Percentiles rank a stretch among this genome's conserved stretches.
phyloP scores from a whole-genome alignment of 1,140 invertebrate genomes.

The Intoshia linei region DNA sequence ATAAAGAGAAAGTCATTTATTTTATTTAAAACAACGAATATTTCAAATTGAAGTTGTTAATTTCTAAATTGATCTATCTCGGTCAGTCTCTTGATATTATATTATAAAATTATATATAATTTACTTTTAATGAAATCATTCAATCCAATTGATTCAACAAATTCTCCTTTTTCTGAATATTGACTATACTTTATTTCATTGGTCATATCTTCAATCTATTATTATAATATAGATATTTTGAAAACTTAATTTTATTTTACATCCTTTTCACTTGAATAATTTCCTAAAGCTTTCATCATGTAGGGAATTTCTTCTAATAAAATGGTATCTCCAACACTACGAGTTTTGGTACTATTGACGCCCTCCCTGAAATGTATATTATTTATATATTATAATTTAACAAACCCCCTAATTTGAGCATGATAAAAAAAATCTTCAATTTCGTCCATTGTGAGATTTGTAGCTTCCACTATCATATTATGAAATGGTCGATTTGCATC shows the following conservation, averaged over 20 bases:
- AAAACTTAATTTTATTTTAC: slow-evolving; percentile 14
- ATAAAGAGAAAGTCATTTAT: too few relatives aligned
- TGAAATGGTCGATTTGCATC: background rate
- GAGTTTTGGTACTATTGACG: slow-evolving; percentile 28
- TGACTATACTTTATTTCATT: slow-evolving; percentile 31
- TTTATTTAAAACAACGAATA: too few relatives aligned
- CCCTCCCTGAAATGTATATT: slow-evolving; percentile 27
- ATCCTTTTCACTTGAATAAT: slow-evolving; percentile 36
- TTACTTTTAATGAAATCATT: slow-evolving; percentile 32
- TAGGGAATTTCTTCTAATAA: slow-evolving; percentile 32
- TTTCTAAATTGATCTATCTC: too few relatives aligned
- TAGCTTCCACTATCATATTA: slow-evolving; percentile 17
- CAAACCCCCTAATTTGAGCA: slow-evolving; percentile 29
- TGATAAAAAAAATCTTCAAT: slow-evolving; percentile 38
- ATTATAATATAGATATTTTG: slow-evolving; percentile 2
- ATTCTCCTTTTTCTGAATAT: slow-evolving; percentile 25
- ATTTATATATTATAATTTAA: background rate
- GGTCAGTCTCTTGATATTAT: too few relatives aligned
- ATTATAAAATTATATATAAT: slow-evolving; percentile 3
- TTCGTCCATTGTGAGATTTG: slow-evolving; percentile 33
- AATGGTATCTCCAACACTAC: slow-evolving; percentile 28
- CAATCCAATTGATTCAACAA: slow-evolving; percentile 29
- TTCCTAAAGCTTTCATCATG: slow-evolving; percentile 36
- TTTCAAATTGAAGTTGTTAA: too few relatives aligned
- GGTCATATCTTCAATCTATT: slow-evolving; percentile 32